Conservation (phyloP, 1,140 invertebrate species). For the Wiebesia pumilae region DNA sequence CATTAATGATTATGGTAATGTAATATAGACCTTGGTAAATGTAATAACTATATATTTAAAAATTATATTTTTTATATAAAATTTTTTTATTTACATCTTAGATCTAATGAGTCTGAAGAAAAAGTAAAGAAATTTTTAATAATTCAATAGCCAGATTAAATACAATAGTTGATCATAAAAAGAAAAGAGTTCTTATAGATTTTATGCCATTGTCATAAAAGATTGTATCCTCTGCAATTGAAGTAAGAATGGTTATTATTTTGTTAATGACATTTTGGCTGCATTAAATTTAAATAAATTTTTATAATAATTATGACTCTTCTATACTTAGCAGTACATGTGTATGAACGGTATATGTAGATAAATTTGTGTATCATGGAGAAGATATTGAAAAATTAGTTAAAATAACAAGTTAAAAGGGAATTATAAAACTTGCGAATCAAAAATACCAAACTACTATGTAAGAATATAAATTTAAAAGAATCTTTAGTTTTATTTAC, state of each 20-base stretch:
- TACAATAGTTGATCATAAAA: slow-evolving; percentile 76
- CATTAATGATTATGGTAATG: neutral
- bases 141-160: slow-evolving; percentile 66
- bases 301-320: slow-evolving; percentile 78
- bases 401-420: slow-evolving; percentile 78
- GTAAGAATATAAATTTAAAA: slow-evolving; percentile 66
- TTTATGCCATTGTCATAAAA: slow-evolving; percentile 78
- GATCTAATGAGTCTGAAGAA: neutral
- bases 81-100: slow-evolving; percentile 33
- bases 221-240: slow-evolving; percentile 73
- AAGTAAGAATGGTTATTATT: slow-evolving; percentile 62
- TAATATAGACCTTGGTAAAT: neutral
- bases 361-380: slow-evolving; percentile 84
- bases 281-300: slow-evolving; percentile 19
- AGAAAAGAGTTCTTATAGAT: slow-evolving; percentile 76
- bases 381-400: slow-evolving; percentile 78
- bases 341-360: too few relatives aligned
- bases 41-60: neutral
- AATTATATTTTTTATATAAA: neutral
- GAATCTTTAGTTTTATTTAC: neutral
- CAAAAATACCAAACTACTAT: slow-evolving; percentile 77
- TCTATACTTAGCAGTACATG: slow-evolving; percentile 77
- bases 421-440: slow-evolving; percentile 80
- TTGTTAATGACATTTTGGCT: slow-evolving; percentile 27
- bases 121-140: slow-evolving; percentile 41